Base-by-base conservation (phyloP, 2,797 vertebrate genomes). In the Nyctibius grandis region DNA sequence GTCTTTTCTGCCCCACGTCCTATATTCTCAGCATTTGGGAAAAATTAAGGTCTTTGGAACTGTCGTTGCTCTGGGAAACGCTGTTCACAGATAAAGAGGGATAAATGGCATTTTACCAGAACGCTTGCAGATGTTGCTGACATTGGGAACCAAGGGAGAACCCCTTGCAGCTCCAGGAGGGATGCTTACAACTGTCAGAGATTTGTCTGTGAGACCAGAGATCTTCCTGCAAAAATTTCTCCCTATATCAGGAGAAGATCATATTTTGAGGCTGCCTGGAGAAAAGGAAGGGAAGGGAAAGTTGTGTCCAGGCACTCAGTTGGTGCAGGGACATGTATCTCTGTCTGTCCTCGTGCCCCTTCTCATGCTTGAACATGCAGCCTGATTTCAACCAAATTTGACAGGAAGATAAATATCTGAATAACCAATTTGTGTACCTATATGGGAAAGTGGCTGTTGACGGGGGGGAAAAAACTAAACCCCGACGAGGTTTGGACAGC, bases 241-340 rank as follows among this genome's bases (percentile, higher is more conserved):
- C 45, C 50, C 26, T 56, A 0, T 14, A 69, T 11, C 15, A 53
- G 38, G 53, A 67, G 23, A 40, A 84, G 67, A 56, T 26, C 7
- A 1, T 15, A 11, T 33, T 84, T 68, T 1, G 2, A 48, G 50
- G 40, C 64, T 68, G 21, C 16, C 50, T 69, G 33, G 51, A 44
- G n/a, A 60, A 74, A 57, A 40, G 47, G 22, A 63, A 80, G 42
- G 26, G 18, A 50, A 50, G 23, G 29, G 51, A 18, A 53, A 31
- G 51, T 31, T 53, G 7, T 2, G 3, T 28, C 54, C 29, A 26
- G 18, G 64, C 45, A 34, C 42, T 26, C 44, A 4, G 29, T 9
- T 54, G 44, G 28, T 21, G 0, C 1, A 61, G 25, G 7, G 31
- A n/a, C 7, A 2, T 7, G 7, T 19, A 31, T 54, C 76, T 81